Evolutionary conservation across 2,113 vertebrate genomes (phyloP).

Genomic region (Lycocorax pyrrhopterus): DNA sequence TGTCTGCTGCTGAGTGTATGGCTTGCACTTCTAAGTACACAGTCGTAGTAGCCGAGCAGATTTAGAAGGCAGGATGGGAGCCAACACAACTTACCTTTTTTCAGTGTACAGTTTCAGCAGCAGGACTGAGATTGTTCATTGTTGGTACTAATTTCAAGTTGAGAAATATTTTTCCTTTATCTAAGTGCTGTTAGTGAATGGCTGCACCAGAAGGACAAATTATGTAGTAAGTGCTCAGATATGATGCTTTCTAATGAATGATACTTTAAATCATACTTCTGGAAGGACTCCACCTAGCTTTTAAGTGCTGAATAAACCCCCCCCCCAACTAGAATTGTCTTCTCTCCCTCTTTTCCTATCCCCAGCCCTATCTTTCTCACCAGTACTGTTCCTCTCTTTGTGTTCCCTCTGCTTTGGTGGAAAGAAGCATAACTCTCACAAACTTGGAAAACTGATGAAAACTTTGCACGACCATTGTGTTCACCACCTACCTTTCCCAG

Average conservation of each 20-base stretch:
- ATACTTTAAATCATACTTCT: neutral
- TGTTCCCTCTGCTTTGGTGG: neutral
- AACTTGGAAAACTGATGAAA: neutral
- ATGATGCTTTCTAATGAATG: neutral
- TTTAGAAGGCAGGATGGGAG: neutral
- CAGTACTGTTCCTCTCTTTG: neutral
- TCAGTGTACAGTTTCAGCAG: neutral
- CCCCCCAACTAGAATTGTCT: neutral
- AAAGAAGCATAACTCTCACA: neutral
- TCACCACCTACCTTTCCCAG: neutral
- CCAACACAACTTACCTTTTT: neutral
- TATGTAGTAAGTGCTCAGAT: neutral
- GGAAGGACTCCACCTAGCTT: neutral
- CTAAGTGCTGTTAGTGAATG: neutral
- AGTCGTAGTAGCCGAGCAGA: neutral
- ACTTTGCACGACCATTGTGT: neutral
- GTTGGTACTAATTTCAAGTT: neutral
- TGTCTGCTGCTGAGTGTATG: neutral
- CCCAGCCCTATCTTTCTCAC: neutral
- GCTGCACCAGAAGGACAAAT: neutral
- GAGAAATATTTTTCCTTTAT: neutral
- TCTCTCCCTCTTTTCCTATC: neutral
- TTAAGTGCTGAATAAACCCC: neutral
- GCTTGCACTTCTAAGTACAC: too few relatives aligned
- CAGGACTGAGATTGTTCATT: neutral